Percentiles rank a stretch among this genome's conserved stretches.
Conservation (phyloP, 64 coral and sea anemone species). For the Orbicella faveolata region DNA sequence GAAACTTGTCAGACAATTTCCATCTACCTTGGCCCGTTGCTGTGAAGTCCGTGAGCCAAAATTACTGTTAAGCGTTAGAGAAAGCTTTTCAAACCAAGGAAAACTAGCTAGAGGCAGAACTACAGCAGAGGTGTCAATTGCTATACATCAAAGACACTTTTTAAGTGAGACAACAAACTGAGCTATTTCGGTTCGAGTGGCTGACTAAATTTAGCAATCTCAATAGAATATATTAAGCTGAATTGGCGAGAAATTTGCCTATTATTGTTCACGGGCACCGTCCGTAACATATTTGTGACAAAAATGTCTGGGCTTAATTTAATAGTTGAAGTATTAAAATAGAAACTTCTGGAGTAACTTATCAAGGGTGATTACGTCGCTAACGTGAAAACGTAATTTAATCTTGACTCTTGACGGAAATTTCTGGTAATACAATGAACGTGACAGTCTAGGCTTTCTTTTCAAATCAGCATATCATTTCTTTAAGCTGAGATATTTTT, state of each 20-base stretch:
- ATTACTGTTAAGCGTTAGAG: background rate
- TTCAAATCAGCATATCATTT: slow-evolving; percentile 13
- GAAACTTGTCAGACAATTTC: background rate
- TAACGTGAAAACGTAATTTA: slow-evolving; percentile 19
- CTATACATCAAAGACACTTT: background rate
- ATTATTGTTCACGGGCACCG: slow-evolving; percentile 30
- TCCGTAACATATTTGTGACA: background rate
- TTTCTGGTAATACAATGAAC: background rate
- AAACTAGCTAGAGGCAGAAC: background rate
- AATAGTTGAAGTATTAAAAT: background rate
- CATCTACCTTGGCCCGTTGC: background rate
- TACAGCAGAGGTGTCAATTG: background rate
- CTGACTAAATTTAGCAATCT: slow-evolving; percentile 26
- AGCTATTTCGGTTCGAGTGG: slow-evolving; percentile 1
- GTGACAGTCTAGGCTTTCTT: background rate
- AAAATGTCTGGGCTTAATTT: background rate
- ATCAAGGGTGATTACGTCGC: background rate
- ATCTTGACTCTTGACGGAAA: background rate
- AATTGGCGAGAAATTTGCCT: slow-evolving; percentile 20
- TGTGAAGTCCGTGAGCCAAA: background rate
- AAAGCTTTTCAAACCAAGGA: background rate
- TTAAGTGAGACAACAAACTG: background rate
- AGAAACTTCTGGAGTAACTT: slow-evolving; percentile 17
- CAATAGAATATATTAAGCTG: slow-evolving; percentile 5
- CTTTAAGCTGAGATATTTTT: background rate